Evolutionary conservation across 1,140 invertebrate species (phyloP).

Genomic region (Lordiphosa collinella): DNA sequence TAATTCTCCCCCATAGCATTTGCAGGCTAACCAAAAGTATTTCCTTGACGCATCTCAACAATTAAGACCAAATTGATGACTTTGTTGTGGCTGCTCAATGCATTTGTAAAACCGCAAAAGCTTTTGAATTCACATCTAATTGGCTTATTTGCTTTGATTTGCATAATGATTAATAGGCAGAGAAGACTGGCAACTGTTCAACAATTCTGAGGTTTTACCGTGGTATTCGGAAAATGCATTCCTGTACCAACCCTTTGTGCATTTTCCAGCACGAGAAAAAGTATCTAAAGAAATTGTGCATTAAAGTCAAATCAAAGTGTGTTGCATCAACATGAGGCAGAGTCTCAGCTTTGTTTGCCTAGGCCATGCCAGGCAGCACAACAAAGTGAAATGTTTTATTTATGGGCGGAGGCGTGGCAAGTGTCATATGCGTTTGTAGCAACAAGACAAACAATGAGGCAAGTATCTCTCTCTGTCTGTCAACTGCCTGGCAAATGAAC

Average conservation of each 20-base stretch:
- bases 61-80: constrained; percentile 28
- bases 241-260: constrained; percentile 53
- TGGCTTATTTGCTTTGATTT: constrained; percentile 52
- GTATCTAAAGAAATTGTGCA: constrained; percentile 55
- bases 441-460: constrained; percentile 69
- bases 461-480: constrained; percentile 28
- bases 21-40: constrained; percentile 15
- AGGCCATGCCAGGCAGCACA: constrained; percentile 56
- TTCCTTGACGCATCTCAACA: constrained; percentile 1
- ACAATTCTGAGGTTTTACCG: constrained; percentile 30
- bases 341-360: constrained; percentile 40
- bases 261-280: constrained; percentile 33
- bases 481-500: constrained; percentile 72
- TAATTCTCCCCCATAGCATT: too few species aligned
- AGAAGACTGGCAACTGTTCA: constrained; percentile 6
- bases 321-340: constrained; percentile 19
- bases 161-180: constrained; percentile 49
- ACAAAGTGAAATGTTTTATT: constrained; percentile 77
- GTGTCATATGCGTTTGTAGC: constrained; percentile 73
- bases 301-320: constrained; percentile 74
- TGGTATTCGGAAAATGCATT: constrained; percentile 49
- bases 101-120: constrained; percentile 43
- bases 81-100: constrained; percentile 40
- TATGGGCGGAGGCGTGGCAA: constrained; percentile 57
- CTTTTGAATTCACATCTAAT: constrained; percentile 40